Percentiles rank a stretch among this genome's conserved stretches.
These are phyloP conservation scores for Drosophila pectinifera DNA, from an alignment of 1,140 invertebrate species.

Conservation along the genomic window DNA sequence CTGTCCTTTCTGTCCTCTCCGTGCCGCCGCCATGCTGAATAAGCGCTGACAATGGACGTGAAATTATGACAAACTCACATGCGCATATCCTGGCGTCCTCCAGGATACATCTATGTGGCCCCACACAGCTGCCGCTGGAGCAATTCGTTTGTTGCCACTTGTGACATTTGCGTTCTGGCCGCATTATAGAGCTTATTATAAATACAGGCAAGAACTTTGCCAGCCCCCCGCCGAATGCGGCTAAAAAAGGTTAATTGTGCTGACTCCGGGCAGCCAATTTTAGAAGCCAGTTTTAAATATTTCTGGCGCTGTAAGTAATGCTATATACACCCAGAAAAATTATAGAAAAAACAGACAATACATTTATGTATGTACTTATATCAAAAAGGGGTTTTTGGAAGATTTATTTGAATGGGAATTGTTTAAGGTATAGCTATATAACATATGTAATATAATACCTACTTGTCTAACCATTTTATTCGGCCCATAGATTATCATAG, in stretches of 20 bases:
- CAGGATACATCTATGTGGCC: slow-evolving; percentile 16
- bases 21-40: slow-evolving; percentile 62
- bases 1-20: slow-evolving; percentile 8
- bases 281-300: not conserved
- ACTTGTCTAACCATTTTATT: too few species aligned
- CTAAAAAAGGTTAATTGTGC: slow-evolving; percentile 35
- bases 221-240: not conserved
- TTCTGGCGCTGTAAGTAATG: not conserved
- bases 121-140: slow-evolving; percentile 42
- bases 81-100: not conserved
- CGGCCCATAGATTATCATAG: too few species aligned
- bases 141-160: slow-evolving; percentile 52
- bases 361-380: too few species aligned
- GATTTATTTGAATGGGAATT: too few species aligned
- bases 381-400: too few species aligned
- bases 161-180: slow-evolving; percentile 49
- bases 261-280: slow-evolving; percentile 2
- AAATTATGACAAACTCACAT: slow-evolving; percentile 75
- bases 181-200: slow-evolving; percentile 48
- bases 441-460: too few species aligned
- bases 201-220: slow-evolving; percentile 26
- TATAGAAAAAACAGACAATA: too few species aligned
- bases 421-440: too few species aligned
- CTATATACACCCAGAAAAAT: too few species aligned
- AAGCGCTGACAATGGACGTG: slow-evolving; percentile 82